Conservation (phyloP, 2,888 invertebrate genomes). For the Trachelus troglodyta region DNA sequence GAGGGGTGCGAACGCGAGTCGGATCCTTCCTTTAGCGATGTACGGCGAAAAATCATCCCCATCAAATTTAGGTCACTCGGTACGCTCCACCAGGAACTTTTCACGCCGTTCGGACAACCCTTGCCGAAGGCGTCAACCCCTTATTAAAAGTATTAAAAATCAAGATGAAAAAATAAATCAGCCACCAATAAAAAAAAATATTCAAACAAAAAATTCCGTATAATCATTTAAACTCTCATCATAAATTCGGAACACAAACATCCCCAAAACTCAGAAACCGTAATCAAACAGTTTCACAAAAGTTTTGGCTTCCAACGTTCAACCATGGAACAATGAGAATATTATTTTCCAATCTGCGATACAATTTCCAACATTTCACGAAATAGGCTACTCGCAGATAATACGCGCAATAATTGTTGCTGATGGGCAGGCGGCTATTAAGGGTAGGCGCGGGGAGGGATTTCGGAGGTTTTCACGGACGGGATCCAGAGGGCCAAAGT, state of each 20-base stretch:
- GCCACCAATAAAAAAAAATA: not conserved
- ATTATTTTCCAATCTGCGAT: not conserved
- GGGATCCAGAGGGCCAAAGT: not conserved
- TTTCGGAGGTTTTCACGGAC: not conserved
- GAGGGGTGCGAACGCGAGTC: slow-evolving; percentile 2
- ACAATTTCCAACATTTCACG: not conserved
- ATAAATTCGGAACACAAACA: not conserved
- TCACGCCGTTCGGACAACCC: not conserved
- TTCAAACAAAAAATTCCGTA: not conserved
- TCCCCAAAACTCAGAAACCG: not conserved
- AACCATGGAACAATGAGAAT: not conserved
- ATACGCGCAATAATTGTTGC: not conserved
- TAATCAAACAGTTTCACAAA: not conserved
- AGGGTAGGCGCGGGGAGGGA: not conserved
- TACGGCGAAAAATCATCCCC: not conserved
- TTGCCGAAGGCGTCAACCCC: not conserved
- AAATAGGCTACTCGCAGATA: not conserved
- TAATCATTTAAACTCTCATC: not conserved
- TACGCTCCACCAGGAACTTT: not conserved
- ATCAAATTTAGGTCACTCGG: not conserved
- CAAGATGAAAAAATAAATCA: not conserved
- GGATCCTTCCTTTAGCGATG: not conserved
- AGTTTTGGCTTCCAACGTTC: not conserved
- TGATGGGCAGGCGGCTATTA: not conserved
- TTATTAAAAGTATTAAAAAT: not conserved